These are phyloP conservation scores for Corapipo altera DNA, from an alignment of 2,113 vertebrate species.

Conservation along the genomic window DNA sequence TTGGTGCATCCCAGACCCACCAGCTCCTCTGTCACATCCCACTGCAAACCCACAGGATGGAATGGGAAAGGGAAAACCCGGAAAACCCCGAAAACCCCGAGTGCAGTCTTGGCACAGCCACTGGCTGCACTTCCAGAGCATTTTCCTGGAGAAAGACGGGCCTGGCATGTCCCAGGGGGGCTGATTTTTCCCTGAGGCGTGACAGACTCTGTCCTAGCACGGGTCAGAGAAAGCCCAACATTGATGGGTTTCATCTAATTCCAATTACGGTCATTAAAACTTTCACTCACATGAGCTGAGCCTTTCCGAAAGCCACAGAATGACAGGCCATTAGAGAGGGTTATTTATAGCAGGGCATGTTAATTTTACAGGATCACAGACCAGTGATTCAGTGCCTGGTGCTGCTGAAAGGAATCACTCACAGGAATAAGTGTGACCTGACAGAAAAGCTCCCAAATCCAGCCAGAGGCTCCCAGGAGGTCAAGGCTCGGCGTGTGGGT, in stretches of 20 bases:
- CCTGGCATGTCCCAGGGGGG: neutral
- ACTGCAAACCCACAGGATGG: fast-evolving
- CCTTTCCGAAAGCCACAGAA: constrained; percentile 58
- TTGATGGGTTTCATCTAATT: constrained; percentile 75
- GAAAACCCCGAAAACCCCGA: neutral
- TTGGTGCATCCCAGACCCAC: fast-evolving
- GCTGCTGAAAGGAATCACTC: constrained; percentile 71
- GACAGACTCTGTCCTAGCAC: constrained; percentile 61
- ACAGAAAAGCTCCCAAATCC: constrained; percentile 18
- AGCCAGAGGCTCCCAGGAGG: neutral
- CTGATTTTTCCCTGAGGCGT: constrained; percentile 29
- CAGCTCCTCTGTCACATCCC: fast-evolving
- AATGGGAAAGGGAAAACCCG: neutral
- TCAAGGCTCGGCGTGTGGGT: neutral
- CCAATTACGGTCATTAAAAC: constrained; percentile 74
- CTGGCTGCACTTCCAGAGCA: neutral
- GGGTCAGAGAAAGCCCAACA: constrained; percentile 63
- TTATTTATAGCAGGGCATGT: constrained; percentile 75
- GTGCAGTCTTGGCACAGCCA: fast-evolving
- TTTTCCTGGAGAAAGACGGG: fast-evolving
- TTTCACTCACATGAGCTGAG: constrained; percentile 65
- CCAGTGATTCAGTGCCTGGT: constrained; percentile 69
- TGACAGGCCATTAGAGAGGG: constrained; percentile 72
- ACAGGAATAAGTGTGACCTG: constrained; percentile 13
- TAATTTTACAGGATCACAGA: constrained; percentile 75